A percentile compares a stretch with the other conserved stretches of the same genome.
phyloP scores from a whole-genome alignment of 2,888 invertebrate genomes.

The Tubiluchus corallicola region DNA sequence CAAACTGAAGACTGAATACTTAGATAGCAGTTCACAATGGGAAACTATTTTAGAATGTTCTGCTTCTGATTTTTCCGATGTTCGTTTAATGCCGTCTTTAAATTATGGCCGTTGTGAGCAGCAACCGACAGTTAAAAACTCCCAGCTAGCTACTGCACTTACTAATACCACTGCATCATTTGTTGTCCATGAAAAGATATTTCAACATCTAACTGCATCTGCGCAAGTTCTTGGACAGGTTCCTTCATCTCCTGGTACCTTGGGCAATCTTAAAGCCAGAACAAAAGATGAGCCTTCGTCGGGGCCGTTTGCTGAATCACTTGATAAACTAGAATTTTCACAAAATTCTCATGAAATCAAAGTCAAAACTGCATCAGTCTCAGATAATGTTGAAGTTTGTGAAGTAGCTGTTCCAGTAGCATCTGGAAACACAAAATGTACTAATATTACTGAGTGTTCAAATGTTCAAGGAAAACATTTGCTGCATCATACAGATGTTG shows the following conservation, averaged over 20 bases:
- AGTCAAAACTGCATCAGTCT: background rate
- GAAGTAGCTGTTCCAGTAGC: no score
- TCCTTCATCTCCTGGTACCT: background rate
- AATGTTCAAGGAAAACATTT: no score
- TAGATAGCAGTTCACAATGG: background rate
- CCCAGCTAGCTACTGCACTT: background rate
- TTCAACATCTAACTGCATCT: background rate
- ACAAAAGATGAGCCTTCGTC: no score
- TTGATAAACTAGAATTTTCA: background rate
- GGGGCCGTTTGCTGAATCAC: no score
- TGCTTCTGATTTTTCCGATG: background rate
- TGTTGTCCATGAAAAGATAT: background rate
- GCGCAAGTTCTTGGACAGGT: background rate
- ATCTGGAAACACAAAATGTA: no score
- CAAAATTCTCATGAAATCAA: background rate
- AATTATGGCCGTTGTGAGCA: background rate
- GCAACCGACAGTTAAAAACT: background rate
- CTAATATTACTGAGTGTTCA: no score
- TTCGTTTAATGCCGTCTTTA: no score
- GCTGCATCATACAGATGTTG: no score
- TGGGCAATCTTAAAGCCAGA: background rate
- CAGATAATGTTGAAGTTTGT: no score
- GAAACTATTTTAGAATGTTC: background rate
- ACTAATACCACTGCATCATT: background rate
- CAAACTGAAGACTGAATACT: no score